Conservation (phyloP, 2,113 vertebrate genomes). For the Dolichotis patagonum region DNA sequence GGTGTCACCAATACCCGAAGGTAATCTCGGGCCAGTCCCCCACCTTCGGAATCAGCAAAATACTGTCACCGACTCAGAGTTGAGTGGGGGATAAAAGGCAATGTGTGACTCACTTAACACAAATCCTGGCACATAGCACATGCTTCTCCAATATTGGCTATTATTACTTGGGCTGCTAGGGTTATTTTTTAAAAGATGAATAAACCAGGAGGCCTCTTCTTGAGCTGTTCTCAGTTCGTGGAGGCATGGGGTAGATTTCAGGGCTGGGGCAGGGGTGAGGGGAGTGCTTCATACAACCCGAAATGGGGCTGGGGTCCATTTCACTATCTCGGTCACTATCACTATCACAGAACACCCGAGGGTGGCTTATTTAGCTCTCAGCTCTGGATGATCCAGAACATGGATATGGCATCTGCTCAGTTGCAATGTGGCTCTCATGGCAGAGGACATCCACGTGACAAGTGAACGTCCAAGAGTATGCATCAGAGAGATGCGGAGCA, state of each 20-base stretch:
- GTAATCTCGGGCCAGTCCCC: background rate
- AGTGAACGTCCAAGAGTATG: too few species aligned
- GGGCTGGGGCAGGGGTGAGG: background rate
- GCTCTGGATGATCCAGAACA: background rate
- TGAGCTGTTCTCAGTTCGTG: background rate
- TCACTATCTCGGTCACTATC: background rate
- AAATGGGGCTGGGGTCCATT: background rate
- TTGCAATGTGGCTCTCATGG: background rate
- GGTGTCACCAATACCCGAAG: background rate
- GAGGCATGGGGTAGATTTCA: fast-evolving
- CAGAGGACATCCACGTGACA: background rate
- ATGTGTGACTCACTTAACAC: background rate
- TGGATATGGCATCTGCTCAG: fast-evolving
- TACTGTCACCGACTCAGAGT: background rate
- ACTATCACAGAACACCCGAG: background rate
- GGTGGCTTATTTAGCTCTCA: background rate
- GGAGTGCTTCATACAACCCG: background rate
- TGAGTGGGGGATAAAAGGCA: background rate
- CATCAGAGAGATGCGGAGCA: background rate
- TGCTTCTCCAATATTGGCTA: background rate
- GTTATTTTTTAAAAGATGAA: background rate
- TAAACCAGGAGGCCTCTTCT: background rate
- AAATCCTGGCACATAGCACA: background rate
- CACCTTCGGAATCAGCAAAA: conserved; percentile 8
- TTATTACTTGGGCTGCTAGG: background rate